Evolutionary conservation across 2,888 invertebrate genomes (phyloP), one percentile per base, ranked within the genome.

Genomic region (Plebejus anna): DNA sequence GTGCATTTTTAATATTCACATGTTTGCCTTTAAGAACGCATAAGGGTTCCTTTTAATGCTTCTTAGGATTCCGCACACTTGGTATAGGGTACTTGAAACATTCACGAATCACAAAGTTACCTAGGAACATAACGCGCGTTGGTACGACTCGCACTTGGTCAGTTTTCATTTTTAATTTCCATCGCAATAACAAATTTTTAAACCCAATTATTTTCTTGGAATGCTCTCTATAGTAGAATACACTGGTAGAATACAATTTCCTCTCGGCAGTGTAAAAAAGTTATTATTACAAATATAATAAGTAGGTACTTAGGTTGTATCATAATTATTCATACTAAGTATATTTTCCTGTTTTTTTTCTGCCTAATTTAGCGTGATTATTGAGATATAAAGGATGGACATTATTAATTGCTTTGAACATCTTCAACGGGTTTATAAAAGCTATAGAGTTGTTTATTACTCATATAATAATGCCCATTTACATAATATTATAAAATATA

Each of bases 351-450:
- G 57, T 57, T 57, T 57, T 57, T 5, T 5, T 57, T 1, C 32
- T 70, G 36, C 11, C 36, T 70, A 36, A 70, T 38, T 70, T 36
- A 32, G 5, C 36, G 16, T 9, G 16, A 38, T 36, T 32, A 70
- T 70, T 32, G 32, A 38, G 16, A n/a, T 70, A 22, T 59, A 70
- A 38, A 42, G 42, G 70, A 22, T 2, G 70, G 59, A 7, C 59
- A 59, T 22, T 28, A 59, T 59, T 59, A 59, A 59, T 59, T n/a
- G 59, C 59, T 59, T 59, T 59, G n/a, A n/a, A 57, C 59, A 59
- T 59, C 22, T 9, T 22, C 9, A 59, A 6, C n/a, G 57, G 42
- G 42, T 42, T 42, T 9, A 42, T 42, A 9, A 42, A 1, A 42
- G 1, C 42, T 42, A 42, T 42, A 42, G 42, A 42, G 42, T 42